Evolutionary conservation across 2,797 vertebrate genomes (phyloP).

Genomic region (Neoniphon sammara): DNA sequence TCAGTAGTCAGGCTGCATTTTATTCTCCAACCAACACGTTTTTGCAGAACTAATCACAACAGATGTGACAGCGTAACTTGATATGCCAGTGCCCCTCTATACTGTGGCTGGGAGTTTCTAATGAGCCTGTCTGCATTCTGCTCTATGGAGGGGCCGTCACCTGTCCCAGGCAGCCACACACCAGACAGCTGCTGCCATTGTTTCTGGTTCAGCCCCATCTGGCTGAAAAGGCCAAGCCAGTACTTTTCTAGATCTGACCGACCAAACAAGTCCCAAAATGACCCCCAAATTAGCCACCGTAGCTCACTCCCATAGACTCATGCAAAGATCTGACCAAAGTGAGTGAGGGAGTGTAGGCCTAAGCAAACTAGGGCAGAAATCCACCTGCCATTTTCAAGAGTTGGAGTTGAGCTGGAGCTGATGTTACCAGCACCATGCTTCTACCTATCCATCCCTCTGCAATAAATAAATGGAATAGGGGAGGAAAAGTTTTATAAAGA

Average conservation of each 20-base stretch:
- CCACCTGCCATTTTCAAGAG: background rate
- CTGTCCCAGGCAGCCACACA: constrained; percentile 81
- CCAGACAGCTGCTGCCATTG: constrained; percentile 82
- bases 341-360: background rate
- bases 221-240: constrained; percentile 66
- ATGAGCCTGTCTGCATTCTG: constrained; percentile 75
- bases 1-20: constrained; percentile 53
- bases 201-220: constrained; percentile 78
- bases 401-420: constrained; percentile 7
- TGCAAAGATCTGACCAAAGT: constrained; percentile 15
- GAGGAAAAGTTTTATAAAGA: constrained; percentile 25
- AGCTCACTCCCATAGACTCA: background rate
- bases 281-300: constrained; percentile 26
- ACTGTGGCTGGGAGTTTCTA: constrained; percentile 70
- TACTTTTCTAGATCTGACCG: constrained; percentile 55
- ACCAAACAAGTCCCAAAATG: constrained; percentile 60
- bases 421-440: constrained; percentile 9
- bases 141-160: constrained; percentile 77
- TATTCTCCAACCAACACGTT: constrained; percentile 54
- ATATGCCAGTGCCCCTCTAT: constrained; percentile 70
- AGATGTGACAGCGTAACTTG: constrained; percentile 80
- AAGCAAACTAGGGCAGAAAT: background rate
- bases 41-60: constrained; percentile 80
- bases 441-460: constrained; percentile 13
- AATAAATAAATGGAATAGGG: constrained; percentile 15